Evolutionary conservation across 2,113 vertebrate genomes (phyloP).

Genomic region (Leptosomus discolor): DNA sequence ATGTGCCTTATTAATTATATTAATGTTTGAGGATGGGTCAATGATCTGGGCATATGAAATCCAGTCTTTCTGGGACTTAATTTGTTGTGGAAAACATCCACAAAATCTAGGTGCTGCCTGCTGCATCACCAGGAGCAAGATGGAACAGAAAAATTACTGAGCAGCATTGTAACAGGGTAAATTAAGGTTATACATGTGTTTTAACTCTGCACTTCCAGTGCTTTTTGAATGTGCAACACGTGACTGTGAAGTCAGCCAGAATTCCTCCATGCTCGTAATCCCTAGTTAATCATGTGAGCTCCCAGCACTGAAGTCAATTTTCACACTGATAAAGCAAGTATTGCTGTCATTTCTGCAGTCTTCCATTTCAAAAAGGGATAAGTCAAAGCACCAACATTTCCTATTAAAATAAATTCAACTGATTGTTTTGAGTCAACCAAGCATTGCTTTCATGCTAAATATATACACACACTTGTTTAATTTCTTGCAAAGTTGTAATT

Average conservation of each 20-base stretch:
- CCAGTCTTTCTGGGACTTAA: background rate
- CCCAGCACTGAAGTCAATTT: background rate
- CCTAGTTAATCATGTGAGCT: background rate
- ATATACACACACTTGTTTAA: background rate
- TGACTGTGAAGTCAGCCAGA: background rate
- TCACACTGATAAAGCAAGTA: background rate
- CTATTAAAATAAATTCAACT: background rate
- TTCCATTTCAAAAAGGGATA: background rate
- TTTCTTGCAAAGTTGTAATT: background rate
- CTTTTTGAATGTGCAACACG: background rate
- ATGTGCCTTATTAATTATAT: background rate
- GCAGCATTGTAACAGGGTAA: background rate
- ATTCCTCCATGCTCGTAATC: background rate
- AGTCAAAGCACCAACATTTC: background rate
- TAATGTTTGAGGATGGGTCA: background rate
- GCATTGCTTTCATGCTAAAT: background rate
- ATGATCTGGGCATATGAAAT: background rate
- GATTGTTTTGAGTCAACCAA: background rate
- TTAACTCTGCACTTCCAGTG: background rate
- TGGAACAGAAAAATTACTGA: background rate
- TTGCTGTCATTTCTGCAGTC: background rate
- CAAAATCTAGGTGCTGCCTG: background rate
- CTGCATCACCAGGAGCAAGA: background rate
- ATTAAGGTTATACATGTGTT: background rate
- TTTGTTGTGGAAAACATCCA: background rate